A percentile compares a stretch with the other conserved stretches of the same genome.
Conservation (phyloP, 2,888 invertebrate species). For the Euplexia lucipara region DNA sequence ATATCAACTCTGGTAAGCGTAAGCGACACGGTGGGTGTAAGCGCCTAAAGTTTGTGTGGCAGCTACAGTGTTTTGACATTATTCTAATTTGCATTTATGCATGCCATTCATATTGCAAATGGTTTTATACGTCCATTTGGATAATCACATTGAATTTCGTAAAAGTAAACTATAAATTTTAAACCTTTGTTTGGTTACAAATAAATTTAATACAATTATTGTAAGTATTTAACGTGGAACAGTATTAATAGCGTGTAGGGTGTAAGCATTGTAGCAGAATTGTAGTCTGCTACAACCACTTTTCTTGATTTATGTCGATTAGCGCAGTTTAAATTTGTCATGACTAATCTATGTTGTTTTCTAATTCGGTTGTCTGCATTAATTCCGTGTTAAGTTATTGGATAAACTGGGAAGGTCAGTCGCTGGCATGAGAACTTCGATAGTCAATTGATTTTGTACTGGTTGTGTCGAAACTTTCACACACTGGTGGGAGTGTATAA, state of each 20-base stretch:
- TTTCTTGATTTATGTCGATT: constrained; percentile 8
- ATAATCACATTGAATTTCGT: background rate
- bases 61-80: constrained; percentile 43
- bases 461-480: constrained; percentile 54
- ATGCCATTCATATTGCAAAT: constrained; percentile 8
- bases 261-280: constrained; percentile 4
- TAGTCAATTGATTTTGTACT: constrained; percentile 53
- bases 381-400: constrained; percentile 28
- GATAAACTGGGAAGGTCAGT: constrained; percentile 37
- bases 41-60: constrained; percentile 58
- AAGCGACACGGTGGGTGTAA: constrained; percentile 62
- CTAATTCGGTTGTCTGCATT: constrained; percentile 13
- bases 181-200: background rate
- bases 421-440: constrained; percentile 40
- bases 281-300: background rate
- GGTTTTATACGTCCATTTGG: background rate
- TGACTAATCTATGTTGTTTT: constrained; percentile 16
- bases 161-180: background rate
- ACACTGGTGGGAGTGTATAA: constrained; percentile 41
- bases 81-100: constrained; percentile 30
- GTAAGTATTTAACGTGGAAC: constrained; percentile 12
- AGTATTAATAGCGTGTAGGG: background rate
- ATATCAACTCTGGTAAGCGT: constrained; percentile 62
- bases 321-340: constrained; percentile 10
- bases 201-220: background rate